These are phyloP conservation scores for Cerastoderma edule DNA, from an alignment of 2,888 invertebrate species.

Conservation along the genomic window DNA sequence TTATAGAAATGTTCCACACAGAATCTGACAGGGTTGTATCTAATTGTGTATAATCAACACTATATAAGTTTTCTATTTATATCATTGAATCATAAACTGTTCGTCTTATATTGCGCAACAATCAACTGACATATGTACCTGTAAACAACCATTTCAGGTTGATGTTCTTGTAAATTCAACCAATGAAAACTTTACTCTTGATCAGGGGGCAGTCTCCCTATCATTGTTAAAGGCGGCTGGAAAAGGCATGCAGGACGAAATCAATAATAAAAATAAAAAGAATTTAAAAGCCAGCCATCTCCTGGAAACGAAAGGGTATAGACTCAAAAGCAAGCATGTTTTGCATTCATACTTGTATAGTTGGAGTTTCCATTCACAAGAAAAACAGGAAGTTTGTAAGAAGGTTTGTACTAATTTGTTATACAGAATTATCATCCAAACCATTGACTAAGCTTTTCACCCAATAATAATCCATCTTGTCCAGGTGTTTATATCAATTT, in stretches of 20 bases:
- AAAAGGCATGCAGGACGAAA: conserved; percentile 24
- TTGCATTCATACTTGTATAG: conserved; percentile 25
- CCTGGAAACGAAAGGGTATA: conserved; percentile 33
- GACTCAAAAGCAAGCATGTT: conserved; percentile 28
- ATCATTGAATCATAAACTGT: not conserved
- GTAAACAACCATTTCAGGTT: conserved; percentile 30
- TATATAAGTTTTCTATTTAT: not conserved
- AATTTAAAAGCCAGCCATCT: conserved; percentile 46
- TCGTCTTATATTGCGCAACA: not conserved
- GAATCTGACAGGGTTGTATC: not conserved
- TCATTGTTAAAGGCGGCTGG: conserved; percentile 42
- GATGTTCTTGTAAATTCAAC: conserved; percentile 56
- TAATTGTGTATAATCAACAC: not conserved
- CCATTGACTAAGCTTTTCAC: not conserved
- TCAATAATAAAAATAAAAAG: conserved; percentile 34
- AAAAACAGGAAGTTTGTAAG: not conserved
- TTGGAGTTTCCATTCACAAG: not conserved
- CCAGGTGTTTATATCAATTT: not conserved
- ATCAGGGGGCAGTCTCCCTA: conserved; percentile 34
- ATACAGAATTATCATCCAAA: not conserved
- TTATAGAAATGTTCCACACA: not conserved
- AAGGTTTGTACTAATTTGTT: not conserved
- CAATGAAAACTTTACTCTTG: conserved; percentile 37
- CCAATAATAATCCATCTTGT: not conserved
- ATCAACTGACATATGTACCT: not conserved